Evolutionary conservation across 1,140 invertebrate species (phyloP).

Genomic region (Trichonephila clavata): DNA sequence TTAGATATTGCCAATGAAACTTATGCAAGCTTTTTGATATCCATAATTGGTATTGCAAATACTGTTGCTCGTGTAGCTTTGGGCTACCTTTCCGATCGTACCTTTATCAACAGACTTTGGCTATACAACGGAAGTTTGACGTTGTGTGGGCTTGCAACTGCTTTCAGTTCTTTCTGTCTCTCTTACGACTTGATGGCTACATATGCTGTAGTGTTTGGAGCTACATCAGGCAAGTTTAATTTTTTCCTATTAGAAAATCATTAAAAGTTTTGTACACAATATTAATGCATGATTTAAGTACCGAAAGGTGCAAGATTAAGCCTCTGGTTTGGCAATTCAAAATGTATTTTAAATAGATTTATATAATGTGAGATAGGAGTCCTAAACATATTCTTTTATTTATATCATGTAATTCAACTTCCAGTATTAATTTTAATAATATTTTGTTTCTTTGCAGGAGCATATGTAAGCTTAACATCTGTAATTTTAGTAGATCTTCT

Average conservation of each 20-base stretch:
- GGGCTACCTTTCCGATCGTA: constrained; percentile 91
- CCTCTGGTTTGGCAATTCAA: too few relatives aligned
- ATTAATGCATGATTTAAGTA: too few relatives aligned
- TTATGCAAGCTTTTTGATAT: constrained; percentile 81
- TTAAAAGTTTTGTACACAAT: too few relatives aligned
- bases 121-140: constrained; percentile 94
- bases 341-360: too few relatives aligned
- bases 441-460: constrained; percentile 83
- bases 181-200: constrained; percentile 86
- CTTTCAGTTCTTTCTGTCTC: constrained; percentile 87
- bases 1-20: constrained; percentile 81
- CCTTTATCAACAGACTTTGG: constrained; percentile 91
- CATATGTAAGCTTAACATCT: constrained; percentile 95
- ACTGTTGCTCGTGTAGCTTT: constrained; percentile 86
- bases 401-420: too few relatives aligned
- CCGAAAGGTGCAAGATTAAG: too few relatives aligned
- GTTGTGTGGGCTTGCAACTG: constrained; percentile 90
- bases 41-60: constrained; percentile 83
- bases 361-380: too few relatives aligned
- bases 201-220: constrained; percentile 91
- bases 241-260: not conserved
- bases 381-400: too few relatives aligned
- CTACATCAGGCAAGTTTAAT: constrained; percentile 85
- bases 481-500: constrained; percentile 93
- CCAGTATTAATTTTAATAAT: not conserved